Evolutionary conservation across 2,113 vertebrate species (phyloP), one percentile per base, ranked within the genome.

Genomic region (Trogon surrucura): DNA sequence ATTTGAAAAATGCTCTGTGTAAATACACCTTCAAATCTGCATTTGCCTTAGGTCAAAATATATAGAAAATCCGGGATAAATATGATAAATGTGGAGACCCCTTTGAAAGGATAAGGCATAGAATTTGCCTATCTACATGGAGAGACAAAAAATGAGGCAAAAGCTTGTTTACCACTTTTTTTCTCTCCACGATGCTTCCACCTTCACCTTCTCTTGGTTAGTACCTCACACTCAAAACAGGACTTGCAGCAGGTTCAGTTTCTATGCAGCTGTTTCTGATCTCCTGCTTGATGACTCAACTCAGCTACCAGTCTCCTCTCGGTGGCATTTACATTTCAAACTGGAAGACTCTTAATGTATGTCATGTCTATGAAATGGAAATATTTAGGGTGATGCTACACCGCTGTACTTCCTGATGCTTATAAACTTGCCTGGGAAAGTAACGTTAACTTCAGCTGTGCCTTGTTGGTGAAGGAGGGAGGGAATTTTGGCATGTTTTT

Each of bases 61-160:
- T 17, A 51, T 10, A 62, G 41, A 80, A 85, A 96, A 80, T 50
- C 16, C 64, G 19, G 17, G 5, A 47, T 51, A 16, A 94, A 80
- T 1, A 30, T 12, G 4, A 38, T n/a, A 70, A 65, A 73, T 6
- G 2, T 36, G 7, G 30, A 48, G 62, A n/a, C 1, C 0, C 0
- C 61, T 85, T 88, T 66, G 30, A 89, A 54, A 85, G 27, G 8
- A 30, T 9, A 34, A 11, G 13, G 51, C 19, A 44, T 14, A 85
- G 3, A 54, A 75, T 88, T 84, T 88, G 16, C 23, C 13, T 44
- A 4, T 53, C 51, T 29, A 36, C 11, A 34, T 9, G 9, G 9
- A 61, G 29, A 66, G 11, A 19, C 3, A 69, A 82, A 66, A 81
- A 77, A 38, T 19, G 17, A 89, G 4, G 2, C 13, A 32, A 45